These are phyloP conservation scores for Cryptomyrus ogoouensis DNA, from an alignment of 2,113 vertebrate genomes.

Conservation along the genomic window DNA sequence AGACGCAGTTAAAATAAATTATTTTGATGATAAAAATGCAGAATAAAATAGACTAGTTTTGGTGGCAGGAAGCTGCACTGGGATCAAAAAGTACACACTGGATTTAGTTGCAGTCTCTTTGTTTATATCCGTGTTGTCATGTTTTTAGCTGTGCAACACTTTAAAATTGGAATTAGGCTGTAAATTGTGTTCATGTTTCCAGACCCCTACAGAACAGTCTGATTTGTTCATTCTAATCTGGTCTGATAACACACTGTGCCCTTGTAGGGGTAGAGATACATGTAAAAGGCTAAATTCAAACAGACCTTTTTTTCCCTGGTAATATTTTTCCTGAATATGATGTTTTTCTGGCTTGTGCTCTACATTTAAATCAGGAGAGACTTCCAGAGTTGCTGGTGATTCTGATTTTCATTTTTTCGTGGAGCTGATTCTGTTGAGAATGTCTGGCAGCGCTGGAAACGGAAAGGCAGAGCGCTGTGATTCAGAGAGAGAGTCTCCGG, in stretches of 20 bases:
- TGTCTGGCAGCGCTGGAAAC: not conserved
- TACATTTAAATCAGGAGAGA: constrained; percentile 14
- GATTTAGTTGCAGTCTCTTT: not conserved
- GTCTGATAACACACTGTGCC: not conserved
- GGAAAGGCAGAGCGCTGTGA: constrained; percentile 14
- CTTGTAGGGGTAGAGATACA: not conserved
- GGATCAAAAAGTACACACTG: not conserved
- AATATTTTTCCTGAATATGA: constrained; percentile 17
- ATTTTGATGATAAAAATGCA: not conserved
- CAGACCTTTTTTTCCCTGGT: constrained; percentile 19
- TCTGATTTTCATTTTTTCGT: not conserved
- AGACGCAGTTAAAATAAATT: too few relatives aligned
- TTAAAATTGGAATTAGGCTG: not conserved
- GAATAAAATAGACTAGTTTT: not conserved
- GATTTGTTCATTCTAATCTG: not conserved
- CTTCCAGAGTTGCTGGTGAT: not conserved
- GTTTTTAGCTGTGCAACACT: not conserved
- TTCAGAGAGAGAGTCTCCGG: not conserved
- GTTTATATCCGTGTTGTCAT: not conserved
- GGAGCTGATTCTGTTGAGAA: constrained; percentile 9
- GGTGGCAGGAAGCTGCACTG: not conserved
- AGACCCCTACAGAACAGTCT: not conserved
- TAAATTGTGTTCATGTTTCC: not conserved
- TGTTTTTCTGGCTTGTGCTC: constrained; percentile 8
- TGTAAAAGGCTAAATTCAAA: constrained; percentile 22